phyloP scores from a whole-genome alignment of 2,888 invertebrate genomes.

The Dolichopus griseipennis region DNA sequence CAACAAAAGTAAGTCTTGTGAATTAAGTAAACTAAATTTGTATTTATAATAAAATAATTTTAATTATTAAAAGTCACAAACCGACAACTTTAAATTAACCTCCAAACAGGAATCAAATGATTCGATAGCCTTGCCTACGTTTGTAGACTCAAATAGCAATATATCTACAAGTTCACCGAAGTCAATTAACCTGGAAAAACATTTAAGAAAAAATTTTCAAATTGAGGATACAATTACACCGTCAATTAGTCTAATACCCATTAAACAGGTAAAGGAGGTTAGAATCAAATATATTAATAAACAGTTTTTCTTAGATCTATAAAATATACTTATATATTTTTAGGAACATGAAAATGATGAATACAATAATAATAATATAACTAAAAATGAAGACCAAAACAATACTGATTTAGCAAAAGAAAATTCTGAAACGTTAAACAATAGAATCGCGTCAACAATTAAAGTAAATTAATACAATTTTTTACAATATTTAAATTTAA shows the following conservation, averaged over 20 bases:
- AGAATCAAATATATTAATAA: neutral
- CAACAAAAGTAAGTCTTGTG: constrained; percentile 38
- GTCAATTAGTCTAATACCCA: constrained; percentile 77
- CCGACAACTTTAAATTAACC: neutral
- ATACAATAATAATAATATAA: constrained; percentile 11
- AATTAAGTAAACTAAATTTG: neutral
- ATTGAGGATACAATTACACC: constrained; percentile 59
- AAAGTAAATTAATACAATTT: neutral
- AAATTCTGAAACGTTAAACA: neutral
- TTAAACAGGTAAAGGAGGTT: constrained; percentile 56
- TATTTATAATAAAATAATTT: neutral
- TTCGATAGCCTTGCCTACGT: constrained; percentile 65
- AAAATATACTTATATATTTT: neutral
- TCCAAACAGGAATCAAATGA: constrained; percentile 28
- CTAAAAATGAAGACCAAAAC: neutral
- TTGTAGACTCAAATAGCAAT: constrained; percentile 66
- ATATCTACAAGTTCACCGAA: constrained; percentile 62
- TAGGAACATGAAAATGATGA: constrained; percentile 30
- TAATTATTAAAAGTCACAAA: neutral
- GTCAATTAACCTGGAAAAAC: constrained; percentile 20
- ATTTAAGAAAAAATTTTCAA: constrained; percentile 32
- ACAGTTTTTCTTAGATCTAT: neutral
- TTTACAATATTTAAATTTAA: neutral
- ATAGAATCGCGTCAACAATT: neutral
- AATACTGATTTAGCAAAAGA: neutral